Conservation (phyloP, 2,113 vertebrate species). For the Psilopsiagon aymara region DNA sequence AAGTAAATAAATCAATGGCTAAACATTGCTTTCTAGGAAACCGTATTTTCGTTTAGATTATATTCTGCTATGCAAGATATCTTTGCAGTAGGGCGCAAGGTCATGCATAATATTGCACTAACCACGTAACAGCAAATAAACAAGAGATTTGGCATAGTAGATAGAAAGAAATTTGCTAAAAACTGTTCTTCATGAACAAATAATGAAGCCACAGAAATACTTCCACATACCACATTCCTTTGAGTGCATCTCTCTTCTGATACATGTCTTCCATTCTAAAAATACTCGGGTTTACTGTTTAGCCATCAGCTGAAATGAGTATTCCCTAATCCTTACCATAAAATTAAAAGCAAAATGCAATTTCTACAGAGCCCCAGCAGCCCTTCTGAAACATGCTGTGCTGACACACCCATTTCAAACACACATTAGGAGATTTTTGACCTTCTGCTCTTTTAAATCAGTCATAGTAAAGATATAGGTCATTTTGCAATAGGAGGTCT, state of each 20-base stretch:
- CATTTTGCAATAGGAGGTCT: neutral
- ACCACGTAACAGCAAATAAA: neutral
- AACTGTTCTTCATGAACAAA: neutral
- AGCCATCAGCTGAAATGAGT: neutral
- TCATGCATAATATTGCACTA: neutral
- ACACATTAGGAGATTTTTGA: neutral
- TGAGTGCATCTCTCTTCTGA: neutral
- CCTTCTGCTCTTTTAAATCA: slow-evolving; percentile 12
- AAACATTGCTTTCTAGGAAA: slow-evolving; percentile 2
- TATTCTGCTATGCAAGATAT: neutral
- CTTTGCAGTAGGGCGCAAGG: neutral
- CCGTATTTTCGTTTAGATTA: neutral
- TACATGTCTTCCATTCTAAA: neutral
- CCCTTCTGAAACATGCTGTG: neutral
- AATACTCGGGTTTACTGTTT: neutral
- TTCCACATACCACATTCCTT: neutral
- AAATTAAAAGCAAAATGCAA: neutral
- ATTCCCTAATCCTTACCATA: neutral
- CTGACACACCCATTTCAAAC: neutral
- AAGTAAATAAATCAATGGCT: neutral
- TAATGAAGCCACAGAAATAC: neutral
- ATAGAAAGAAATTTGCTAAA: neutral
- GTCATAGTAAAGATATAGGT: neutral
- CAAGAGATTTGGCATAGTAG: neutral
- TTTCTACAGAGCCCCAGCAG: neutral